Conservation (phyloP, 2,113 vertebrate species). For the Microcebus griseorufus region DNA sequence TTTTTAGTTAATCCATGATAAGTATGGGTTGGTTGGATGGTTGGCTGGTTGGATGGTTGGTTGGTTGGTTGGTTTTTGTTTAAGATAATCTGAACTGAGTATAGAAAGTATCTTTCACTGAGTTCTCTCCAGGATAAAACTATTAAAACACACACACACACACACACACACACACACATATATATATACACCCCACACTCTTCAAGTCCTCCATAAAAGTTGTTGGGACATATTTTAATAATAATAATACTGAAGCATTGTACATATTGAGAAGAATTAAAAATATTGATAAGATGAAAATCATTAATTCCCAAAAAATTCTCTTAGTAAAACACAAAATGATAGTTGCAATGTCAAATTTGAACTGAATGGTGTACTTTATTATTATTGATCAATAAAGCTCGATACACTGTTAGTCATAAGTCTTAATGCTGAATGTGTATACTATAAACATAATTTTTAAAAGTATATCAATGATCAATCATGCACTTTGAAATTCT, state of each 20-base stretch:
- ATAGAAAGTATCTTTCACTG: background rate
- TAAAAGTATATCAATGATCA: constrained; percentile 65
- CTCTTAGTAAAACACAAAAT: constrained; percentile 45
- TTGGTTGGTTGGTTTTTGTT: background rate
- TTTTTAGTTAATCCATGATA: no score
- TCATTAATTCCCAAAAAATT: background rate
- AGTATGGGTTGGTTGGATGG: background rate
- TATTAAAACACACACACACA: no score
- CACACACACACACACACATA: background rate
- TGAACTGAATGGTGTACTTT: constrained; percentile 4
- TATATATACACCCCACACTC: background rate
- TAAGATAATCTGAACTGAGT: background rate
- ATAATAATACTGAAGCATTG: background rate
- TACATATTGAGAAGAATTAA: background rate
- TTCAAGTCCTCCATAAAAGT: background rate
- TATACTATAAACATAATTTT: constrained; percentile 53
- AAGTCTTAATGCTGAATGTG: constrained; percentile 51
- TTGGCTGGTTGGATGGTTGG: background rate
- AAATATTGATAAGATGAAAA: constrained; percentile 24
- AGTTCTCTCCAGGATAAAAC: constrained; percentile 4
- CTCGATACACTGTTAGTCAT: constrained; percentile 54
- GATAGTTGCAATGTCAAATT: background rate
- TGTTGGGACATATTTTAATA: background rate
- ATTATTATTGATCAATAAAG: constrained; percentile 10
- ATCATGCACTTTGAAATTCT: constrained; percentile 63